Evolutionary conservation across 1,140 invertebrate genomes (phyloP), one percentile per base, ranked within the genome.

Genomic region (Eumaeus atala): DNA sequence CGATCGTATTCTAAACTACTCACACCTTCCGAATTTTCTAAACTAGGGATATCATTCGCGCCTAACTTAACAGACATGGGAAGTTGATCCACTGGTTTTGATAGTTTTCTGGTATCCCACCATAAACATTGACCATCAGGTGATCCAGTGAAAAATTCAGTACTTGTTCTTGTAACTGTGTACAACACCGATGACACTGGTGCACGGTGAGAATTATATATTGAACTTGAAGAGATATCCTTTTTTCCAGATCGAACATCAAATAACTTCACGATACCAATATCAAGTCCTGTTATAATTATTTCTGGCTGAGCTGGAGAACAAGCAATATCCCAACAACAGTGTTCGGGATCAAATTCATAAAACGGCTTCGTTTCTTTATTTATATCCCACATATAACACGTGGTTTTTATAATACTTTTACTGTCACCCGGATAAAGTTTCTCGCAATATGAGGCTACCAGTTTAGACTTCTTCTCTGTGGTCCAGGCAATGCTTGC

Each of bases 401-500:
- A 82, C 65, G 93, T 97, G 47, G 72, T 63, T 35, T 86, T 88
- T 64, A 92, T 90, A 38, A 67, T 10, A 74, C 78, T 58, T 77
- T 85, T 17, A 16, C 47, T 44, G 16, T 3, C 75, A 91, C 92
- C 71, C 92, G 94, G 62, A 90, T 89, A 33, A 90, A 86, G 58
- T 40, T 72, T 65, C 66, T 93, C 91, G 64, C 92, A 94, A 70
- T 97, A 95, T 38, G 94, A 92, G 2, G 94, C 91, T 16, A 94
- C 95, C 18, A 97, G 81, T 73, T 93, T 92, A n/a, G 90, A 84
- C 48, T 92, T 91, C 65, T 92, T 90, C 87, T 93, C 91, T 48
- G 94, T 94, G 52, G 93, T 95, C 95, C 96, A 98, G 9, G 92
- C 93, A 52, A 97, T 90, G 72, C 93, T 90, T 48, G 91, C 92